These are phyloP conservation scores for Diaphora mendica DNA, from an alignment of 2,888 invertebrate species.

Conservation along the genomic window DNA sequence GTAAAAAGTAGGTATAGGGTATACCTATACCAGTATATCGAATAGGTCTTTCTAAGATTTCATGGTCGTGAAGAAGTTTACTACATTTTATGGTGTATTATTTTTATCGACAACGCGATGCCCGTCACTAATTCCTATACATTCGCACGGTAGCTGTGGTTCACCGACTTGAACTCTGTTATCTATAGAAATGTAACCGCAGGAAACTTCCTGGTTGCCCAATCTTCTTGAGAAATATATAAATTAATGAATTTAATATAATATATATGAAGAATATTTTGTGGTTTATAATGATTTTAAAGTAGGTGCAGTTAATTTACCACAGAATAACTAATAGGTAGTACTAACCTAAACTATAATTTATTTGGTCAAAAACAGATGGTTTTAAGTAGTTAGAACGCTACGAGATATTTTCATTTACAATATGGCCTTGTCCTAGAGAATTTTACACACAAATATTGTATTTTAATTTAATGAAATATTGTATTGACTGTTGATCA, in stretches of 20 bases:
- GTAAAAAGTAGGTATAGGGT: too few relatives aligned
- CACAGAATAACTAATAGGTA: too few relatives aligned
- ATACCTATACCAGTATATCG: too few relatives aligned
- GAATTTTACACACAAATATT: too few relatives aligned
- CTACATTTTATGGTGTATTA: conserved; percentile 11
- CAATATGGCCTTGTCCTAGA: too few relatives aligned
- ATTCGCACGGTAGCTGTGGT: conserved; percentile 46
- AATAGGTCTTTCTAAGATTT: neutral
- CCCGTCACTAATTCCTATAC: conserved; percentile 30
- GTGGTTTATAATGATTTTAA: neutral
- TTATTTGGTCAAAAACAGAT: too few relatives aligned
- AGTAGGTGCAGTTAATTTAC: neutral
- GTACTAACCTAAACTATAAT: too few relatives aligned
- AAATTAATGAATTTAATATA: neutral
- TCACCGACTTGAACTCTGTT: conserved; percentile 50
- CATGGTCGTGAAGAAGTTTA: neutral
- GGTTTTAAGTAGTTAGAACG: too few relatives aligned
- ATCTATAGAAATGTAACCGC: conserved; percentile 46
- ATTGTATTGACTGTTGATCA: too few relatives aligned
- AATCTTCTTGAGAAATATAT: conserved; percentile 47
- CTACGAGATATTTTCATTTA: too few relatives aligned
- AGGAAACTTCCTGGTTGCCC: conserved; percentile 41
- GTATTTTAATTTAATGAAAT: too few relatives aligned
- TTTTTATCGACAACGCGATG: conserved; percentile 29
- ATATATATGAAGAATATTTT: too few relatives aligned